Evolutionary conservation across 2,113 vertebrate genomes (phyloP).

Genomic region (Python bivittatus): DNA sequence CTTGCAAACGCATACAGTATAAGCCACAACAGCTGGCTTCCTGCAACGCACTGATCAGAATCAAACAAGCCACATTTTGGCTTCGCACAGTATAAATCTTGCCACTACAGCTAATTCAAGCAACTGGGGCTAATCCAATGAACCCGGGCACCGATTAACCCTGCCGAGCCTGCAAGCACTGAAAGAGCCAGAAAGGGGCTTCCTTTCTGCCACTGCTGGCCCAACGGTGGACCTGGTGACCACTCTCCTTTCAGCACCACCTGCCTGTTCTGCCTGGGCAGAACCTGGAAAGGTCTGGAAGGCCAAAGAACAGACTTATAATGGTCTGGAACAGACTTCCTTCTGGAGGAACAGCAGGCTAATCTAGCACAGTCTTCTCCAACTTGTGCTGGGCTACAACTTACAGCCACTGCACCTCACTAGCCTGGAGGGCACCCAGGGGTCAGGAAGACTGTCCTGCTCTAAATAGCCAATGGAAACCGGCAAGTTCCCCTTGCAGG

Average conservation of each 20-base stretch:
- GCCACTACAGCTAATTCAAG: not conserved
- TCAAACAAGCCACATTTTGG: not conserved
- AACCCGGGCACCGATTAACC: not conserved
- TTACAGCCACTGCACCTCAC: too few species aligned
- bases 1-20: not conserved
- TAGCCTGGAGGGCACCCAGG: not conserved
- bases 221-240: not conserved
- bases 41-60: not conserved
- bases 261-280: too few species aligned
- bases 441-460: not conserved
- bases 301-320: not conserved
- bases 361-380: not conserved
- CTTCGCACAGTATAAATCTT: too few species aligned
- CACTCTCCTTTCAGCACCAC: constrained; percentile 62
- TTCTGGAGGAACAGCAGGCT: not conserved
- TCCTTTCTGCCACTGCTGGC: not conserved
- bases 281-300: not conserved
- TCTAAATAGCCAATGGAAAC: not conserved
- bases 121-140: not conserved
- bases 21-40: not conserved
- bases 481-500: not conserved
- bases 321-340: not conserved
- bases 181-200: not conserved
- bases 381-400: too few species aligned
- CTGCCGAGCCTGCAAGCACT: too few species aligned